Conservation (phyloP, 2,113 vertebrate genomes). For the Indicator maculatus region DNA sequence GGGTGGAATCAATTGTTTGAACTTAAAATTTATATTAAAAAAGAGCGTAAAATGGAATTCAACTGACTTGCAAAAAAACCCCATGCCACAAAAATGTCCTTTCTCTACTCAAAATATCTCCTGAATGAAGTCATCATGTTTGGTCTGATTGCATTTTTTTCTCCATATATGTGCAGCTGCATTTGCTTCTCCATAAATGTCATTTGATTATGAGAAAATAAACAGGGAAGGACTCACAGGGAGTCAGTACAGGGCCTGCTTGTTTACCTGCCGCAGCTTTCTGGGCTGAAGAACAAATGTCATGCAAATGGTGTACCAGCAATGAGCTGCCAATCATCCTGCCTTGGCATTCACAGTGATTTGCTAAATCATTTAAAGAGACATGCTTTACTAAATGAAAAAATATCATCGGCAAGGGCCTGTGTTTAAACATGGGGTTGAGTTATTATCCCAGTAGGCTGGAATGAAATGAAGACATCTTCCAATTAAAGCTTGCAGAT, state of each 20-base stretch:
- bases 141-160: slow-evolving; percentile 86
- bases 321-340: slow-evolving; percentile 94
- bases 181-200: slow-evolving; percentile 91
- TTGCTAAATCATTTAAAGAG: slow-evolving; percentile 96
- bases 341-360: slow-evolving; percentile 95
- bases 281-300: slow-evolving; percentile 96
- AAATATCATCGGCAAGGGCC: slow-evolving; percentile 92
- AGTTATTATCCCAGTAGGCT: slow-evolving; percentile 89
- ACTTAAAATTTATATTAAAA: slow-evolving; percentile 65
- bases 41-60: slow-evolving; percentile 72
- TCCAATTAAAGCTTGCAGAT: slow-evolving; percentile 94
- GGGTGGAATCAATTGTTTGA: slow-evolving; percentile 50
- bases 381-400: slow-evolving; percentile 99
- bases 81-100: slow-evolving; percentile 80
- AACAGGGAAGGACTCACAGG: slow-evolving; percentile 89
- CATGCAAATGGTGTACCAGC: slow-evolving; percentile 97
- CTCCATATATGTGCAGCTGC: slow-evolving; percentile 86
- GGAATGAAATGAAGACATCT: slow-evolving; percentile 94
- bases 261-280: slow-evolving; percentile 96
- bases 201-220: slow-evolving; percentile 98
- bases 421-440: slow-evolving; percentile 91
- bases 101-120: slow-evolving; percentile 84
- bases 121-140: slow-evolving; percentile 86
- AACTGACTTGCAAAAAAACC: slow-evolving; percentile 71
- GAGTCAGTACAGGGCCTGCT: slow-evolving; percentile 86